A percentile compares a stretch with the other conserved stretches of the same genome.
Evolutionary conservation across 2,113 vertebrate species (phyloP).

Genomic region (Polyodon spathula): DNA sequence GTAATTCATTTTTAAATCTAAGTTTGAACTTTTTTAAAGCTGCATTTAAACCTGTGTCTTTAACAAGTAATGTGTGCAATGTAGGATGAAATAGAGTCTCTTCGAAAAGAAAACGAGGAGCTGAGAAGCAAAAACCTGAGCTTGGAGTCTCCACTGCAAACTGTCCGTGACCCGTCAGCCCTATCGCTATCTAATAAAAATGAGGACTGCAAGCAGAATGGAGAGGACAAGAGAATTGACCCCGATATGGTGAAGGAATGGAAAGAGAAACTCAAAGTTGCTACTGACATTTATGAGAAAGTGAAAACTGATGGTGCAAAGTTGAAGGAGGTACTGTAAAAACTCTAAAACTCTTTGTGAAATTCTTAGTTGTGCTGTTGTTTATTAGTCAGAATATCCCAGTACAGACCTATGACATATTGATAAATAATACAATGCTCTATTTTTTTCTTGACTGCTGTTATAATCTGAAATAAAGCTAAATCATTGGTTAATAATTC

Average conservation of each 20-base stretch:
- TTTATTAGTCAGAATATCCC: too few relatives aligned
- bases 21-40: not conserved
- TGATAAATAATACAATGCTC: too few relatives aligned
- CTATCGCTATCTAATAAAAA: slow-evolving; percentile 37
- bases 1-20: not conserved
- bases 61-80: slow-evolving; percentile 12
- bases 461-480: too few relatives aligned
- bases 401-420: too few relatives aligned
- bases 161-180: slow-evolving; percentile 56
- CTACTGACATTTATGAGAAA: slow-evolving; percentile 72
- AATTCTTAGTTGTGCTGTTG: too few relatives aligned
- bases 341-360: not conserved
- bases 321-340: slow-evolving; percentile 72
- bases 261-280: slow-evolving; percentile 72
- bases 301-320: slow-evolving; percentile 76
- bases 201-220: slow-evolving; percentile 35
- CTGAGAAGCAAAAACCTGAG: slow-evolving; percentile 69
- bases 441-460: too few relatives aligned
- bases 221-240: slow-evolving; percentile 38
- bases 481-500: too few relatives aligned
- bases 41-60: too few relatives aligned
- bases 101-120: slow-evolving; percentile 82
- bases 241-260: slow-evolving; percentile 59
- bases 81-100: slow-evolving; percentile 87
- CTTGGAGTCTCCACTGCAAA: slow-evolving; percentile 72